Conservation (phyloP, 2,113 vertebrate genomes). For the Varanus salvator region DNA sequence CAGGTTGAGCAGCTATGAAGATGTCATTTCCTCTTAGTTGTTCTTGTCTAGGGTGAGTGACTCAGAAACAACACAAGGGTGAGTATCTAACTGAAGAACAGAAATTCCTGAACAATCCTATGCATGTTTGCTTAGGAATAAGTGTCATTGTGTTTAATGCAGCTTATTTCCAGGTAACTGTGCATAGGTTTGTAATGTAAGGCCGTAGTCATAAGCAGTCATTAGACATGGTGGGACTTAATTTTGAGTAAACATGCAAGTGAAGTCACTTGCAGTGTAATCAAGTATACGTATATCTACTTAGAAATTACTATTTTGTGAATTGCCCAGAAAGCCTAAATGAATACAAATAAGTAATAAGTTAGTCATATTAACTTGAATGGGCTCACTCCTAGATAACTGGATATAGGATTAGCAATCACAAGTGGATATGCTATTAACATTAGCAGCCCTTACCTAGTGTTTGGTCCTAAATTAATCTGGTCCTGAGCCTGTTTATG, state of each 20-base stretch:
- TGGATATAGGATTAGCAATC: no score
- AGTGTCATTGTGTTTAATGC: not conserved
- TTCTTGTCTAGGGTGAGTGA: not conserved
- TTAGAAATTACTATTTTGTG: no score
- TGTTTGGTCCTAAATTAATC: not conserved
- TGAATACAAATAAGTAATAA: no score
- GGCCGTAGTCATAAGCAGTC: no score
- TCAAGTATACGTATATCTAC: no score
- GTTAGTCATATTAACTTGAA: no score
- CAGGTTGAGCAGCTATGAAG: not conserved
- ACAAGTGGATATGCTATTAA: no score
- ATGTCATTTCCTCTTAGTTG: not conserved
- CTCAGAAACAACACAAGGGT: not conserved
- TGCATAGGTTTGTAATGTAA: not conserved
- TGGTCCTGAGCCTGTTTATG: not conserved
- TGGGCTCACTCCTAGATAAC: no score
- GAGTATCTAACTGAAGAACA: not conserved
- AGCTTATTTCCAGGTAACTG: not conserved
- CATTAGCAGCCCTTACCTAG: not conserved
- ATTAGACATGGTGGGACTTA: not conserved
- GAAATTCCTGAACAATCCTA: not conserved
- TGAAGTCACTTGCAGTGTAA: no score
- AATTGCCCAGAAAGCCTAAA: no score
- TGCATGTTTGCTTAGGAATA: not conserved
- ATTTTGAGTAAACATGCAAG: not conserved